These are phyloP conservation scores for Heliconius sara DNA, from an alignment of 2,888 invertebrate genomes.

Conservation along the genomic window DNA sequence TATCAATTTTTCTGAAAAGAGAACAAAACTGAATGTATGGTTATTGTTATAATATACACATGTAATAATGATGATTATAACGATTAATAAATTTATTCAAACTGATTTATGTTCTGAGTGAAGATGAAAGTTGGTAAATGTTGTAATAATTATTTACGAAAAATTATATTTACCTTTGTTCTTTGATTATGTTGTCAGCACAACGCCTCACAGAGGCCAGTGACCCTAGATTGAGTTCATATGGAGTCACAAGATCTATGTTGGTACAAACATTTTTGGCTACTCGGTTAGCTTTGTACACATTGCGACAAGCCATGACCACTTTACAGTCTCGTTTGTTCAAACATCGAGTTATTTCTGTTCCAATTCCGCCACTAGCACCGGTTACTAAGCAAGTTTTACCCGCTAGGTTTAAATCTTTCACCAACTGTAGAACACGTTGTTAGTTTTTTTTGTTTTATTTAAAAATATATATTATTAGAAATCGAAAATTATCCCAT, in stretches of 20 bases:
- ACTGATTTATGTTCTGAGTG: neutral
- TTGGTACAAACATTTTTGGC: conserved; percentile 59
- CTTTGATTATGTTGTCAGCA: conserved; percentile 59
- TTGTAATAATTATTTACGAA: neutral
- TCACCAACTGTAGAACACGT: conserved; percentile 83
- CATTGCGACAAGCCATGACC: conserved; percentile 92
- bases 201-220: conserved; percentile 69
- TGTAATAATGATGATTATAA: neutral
- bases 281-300: conserved; percentile 83
- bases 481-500: neutral
- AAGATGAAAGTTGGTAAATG: neutral
- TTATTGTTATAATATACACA: neutral
- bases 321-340: conserved; percentile 92
- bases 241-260: conserved; percentile 56
- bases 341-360: conserved; percentile 93
- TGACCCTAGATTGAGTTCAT: conserved; percentile 71
- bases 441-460: neutral
- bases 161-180: conserved; percentile 55
- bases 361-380: conserved; percentile 97
- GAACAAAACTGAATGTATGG: neutral
- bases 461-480: neutral
- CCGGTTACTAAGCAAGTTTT: conserved; percentile 95
- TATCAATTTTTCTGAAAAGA: conserved; percentile 85
- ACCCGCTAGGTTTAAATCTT: conserved; percentile 91
- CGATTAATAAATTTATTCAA: neutral